Evolutionary conservation across 2,113 vertebrate genomes (phyloP).

Genomic region (Desmodus rotundus): DNA sequence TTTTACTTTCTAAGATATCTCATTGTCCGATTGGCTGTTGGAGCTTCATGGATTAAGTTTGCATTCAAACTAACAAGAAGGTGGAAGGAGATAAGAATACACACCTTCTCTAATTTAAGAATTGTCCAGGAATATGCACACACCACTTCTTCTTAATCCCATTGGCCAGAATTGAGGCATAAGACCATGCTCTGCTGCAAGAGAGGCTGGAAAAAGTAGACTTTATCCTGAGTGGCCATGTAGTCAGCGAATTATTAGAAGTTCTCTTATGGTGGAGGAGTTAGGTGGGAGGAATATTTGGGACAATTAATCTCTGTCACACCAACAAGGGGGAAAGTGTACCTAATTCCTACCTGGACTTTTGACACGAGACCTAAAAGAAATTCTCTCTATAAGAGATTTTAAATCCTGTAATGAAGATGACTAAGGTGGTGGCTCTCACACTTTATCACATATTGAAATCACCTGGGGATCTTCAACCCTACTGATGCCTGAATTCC

Average conservation of each 20-base stretch:
- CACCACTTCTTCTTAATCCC: not conserved
- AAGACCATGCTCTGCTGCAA: not conserved
- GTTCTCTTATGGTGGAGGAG: not conserved
- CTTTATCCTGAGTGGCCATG: not conserved
- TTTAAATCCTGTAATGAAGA: slow-evolving; percentile 6
- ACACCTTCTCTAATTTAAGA: not conserved
- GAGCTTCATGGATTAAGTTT: not conserved
- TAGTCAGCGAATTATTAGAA: not conserved
- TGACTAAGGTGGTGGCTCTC: not conserved
- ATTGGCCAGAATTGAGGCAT: not conserved
- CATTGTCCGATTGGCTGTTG: not conserved
- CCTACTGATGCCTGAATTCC: not conserved
- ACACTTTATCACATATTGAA: not conserved
- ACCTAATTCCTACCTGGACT: not conserved
- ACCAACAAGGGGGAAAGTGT: not conserved
- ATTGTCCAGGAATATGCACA: not conserved
- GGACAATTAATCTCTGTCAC: not conserved
- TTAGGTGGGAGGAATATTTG: not conserved
- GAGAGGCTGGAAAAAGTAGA: not conserved
- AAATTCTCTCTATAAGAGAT: not conserved
- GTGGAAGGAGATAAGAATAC: not conserved
- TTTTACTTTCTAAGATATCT: not conserved
- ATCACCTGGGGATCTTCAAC: not conserved
- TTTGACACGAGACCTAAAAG: not conserved
- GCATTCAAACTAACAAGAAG: not conserved